Evolutionary conservation across 2,113 vertebrate genomes (phyloP), one percentile per base, ranked within the genome.

Genomic region (Ptychochromis oligacanthus): DNA sequence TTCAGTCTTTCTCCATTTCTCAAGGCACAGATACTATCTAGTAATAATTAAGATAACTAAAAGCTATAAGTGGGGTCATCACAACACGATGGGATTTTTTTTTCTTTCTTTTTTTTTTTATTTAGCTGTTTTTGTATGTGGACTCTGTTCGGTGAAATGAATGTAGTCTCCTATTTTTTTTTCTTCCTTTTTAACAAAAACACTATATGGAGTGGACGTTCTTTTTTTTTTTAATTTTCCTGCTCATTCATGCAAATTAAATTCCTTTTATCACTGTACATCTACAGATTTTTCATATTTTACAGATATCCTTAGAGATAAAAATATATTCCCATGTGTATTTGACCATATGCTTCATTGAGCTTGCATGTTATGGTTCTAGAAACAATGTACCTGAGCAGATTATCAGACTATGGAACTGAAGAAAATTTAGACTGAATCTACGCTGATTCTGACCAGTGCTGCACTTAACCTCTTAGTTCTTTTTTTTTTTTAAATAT

Each of bases 281-380:
- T 94, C 94, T 93, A 94, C 95, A 96, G 92, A 93, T 93, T 96
- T 90, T 95, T 96, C 93, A 95, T 96, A 96, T 96, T 97, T 97
- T 96, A 95, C 96, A 96, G 96, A 96, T 97, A 96, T 94, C 95
- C 94, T 96, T 96, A 94, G 94, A 96, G 93, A 95, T 96, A 90
- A 89, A 74, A 95, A 93, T 96, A 96, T 97, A 96, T 96, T 96
- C 95, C 95, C 94, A 95, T 96, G 96, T 96, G 96, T 96, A 96
- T 96, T 95, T 96, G 96, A 96, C 96, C 95, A 93, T 96, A 96
- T 89, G 94, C 94, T 95, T 97, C 95, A 95, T 95, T 84, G 78
- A 96, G 96, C 96, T 96, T 97, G 97, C 97, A 96, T 97, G 97
- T 97, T 95, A 95, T 94, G 93, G 94, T 96, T 95, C 90, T 96